Evolutionary conservation across 1,140 invertebrate species (phyloP).

Genomic region (Apis cerana): DNA sequence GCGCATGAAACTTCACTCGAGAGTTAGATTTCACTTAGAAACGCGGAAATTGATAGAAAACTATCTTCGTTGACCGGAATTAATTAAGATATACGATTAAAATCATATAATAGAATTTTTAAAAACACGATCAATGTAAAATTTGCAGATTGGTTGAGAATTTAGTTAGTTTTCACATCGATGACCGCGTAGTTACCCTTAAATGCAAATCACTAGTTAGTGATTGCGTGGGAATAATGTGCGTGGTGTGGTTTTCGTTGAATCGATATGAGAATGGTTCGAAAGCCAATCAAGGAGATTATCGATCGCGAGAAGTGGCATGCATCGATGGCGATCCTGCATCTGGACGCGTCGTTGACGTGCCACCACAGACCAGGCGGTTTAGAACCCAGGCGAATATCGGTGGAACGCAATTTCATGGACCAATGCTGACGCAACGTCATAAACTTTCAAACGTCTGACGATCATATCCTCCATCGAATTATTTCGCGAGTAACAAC

Average conservation of each 20-base stretch:
- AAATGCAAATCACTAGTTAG: constrained; percentile 33
- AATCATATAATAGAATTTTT: too few species aligned
- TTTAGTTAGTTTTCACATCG: neutral
- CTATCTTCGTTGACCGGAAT: too few species aligned
- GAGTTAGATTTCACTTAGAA: too few species aligned
- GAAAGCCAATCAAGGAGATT: constrained; percentile 22
- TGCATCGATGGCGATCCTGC: neutral
- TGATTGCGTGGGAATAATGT: constrained; percentile 17
- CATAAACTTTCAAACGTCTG: constrained; percentile 41
- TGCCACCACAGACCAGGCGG: neutral
- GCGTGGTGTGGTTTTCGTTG: neutral
- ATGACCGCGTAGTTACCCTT: neutral
- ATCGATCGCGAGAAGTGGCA: constrained; percentile 10
- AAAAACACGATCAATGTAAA: too few species aligned
- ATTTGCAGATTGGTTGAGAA: too few species aligned
- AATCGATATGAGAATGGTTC: neutral
- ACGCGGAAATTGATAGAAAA: too few species aligned
- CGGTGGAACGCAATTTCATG: constrained; percentile 51
- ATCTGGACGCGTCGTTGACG: constrained; percentile 16
- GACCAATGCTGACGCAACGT: constrained; percentile 47
- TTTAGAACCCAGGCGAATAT: constrained; percentile 45
- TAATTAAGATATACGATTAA: too few species aligned
- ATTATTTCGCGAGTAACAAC: neutral
- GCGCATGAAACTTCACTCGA: too few species aligned
- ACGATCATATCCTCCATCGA: neutral